Evolutionary conservation across 2,888 invertebrate species (phyloP), one percentile per base, ranked within the genome.

Genomic region (Amiota communis): DNA sequence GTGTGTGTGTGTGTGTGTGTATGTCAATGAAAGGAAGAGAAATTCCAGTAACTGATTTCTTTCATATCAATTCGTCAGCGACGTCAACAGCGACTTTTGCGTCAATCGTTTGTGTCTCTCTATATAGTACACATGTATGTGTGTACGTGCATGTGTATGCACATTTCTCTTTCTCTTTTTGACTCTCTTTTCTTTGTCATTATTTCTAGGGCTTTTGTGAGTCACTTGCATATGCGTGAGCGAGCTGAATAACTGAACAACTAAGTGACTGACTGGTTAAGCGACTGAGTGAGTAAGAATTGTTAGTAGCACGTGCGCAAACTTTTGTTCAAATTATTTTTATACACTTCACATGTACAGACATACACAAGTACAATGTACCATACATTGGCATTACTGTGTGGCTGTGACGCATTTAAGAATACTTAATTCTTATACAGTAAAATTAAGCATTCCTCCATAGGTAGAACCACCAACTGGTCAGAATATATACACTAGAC

Each of bases 71-170:
- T 69, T 73, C 13, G 61, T 13, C 57, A 72, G 68, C 67, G 51
- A 79, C 81, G 79, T 79, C 77, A 79, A 74, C 65, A 74, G 71
- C 71, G 67, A 68, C 63, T 68, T 68, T 76, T 71, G 73, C 63
- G 61, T 72, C 73, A 47, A 53, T 75, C 75, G 70, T 71, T 73
- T 74, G 71, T 63, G 72, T 71, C 36, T 6, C 2, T 36, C 36
- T 36, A 36, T 36, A 4, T 23, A n/a, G n/a, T n/a, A 23, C 6
- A 36, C 6, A 36, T 36, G 8, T 6, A 6, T 36, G 8, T 36
- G 6, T 36, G 36, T 36, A 6, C 6, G 36, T 6, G 36, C 6
- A 6, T 36, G 8, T 36, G 36, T 36, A 6, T 36, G 36, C 1
- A 36, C 36, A 36, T 59, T 73, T 72, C 65, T 70, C 46, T 67